phyloP scores from a whole-genome alignment of 2,888 invertebrate genomes.

The Drosophila austrosaltans region DNA sequence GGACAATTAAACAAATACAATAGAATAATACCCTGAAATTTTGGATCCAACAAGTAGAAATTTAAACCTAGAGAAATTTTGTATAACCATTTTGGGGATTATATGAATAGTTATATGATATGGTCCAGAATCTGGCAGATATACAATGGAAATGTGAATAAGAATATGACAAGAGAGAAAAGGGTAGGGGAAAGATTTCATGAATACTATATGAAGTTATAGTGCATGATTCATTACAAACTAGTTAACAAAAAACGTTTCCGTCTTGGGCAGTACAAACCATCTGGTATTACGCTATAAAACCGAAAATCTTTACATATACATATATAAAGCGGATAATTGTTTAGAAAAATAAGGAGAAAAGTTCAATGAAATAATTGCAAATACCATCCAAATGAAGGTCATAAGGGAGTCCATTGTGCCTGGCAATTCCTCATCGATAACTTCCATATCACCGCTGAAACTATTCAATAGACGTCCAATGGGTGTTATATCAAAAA shows the following conservation, averaged over 20 bases:
- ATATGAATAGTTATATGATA: constrained; percentile 85
- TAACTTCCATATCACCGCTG: constrained; percentile 87
- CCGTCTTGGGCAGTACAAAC: constrained; percentile 60
- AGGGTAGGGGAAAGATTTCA: constrained; percentile 18
- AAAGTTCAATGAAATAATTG: constrained; percentile 31
- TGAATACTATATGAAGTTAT: constrained; percentile 18
- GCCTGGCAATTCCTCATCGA: constrained; percentile 86
- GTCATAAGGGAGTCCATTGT: constrained; percentile 84
- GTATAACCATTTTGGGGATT: too few species aligned
- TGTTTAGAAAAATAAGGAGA: constrained; percentile 38
- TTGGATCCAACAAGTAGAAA: neutral
- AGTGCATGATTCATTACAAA: constrained; percentile 17
- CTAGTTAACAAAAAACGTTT: neutral
- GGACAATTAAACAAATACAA: neutral
- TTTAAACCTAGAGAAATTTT: neutral
- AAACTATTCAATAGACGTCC: constrained; percentile 89
- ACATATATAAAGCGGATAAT: constrained; percentile 20
- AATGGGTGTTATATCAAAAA: constrained; percentile 88
- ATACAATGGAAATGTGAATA: constrained; percentile 77
- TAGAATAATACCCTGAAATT: neutral
- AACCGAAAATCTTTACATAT: constrained; percentile 37
- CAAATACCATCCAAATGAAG: constrained; percentile 83
- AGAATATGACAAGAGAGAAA: constrained; percentile 59
- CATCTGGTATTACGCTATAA: constrained; percentile 51
- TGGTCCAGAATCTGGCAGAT: constrained; percentile 83